Evolutionary conservation across 1,140 invertebrate genomes (phyloP).

Genomic region (Hyles vespertilio): DNA sequence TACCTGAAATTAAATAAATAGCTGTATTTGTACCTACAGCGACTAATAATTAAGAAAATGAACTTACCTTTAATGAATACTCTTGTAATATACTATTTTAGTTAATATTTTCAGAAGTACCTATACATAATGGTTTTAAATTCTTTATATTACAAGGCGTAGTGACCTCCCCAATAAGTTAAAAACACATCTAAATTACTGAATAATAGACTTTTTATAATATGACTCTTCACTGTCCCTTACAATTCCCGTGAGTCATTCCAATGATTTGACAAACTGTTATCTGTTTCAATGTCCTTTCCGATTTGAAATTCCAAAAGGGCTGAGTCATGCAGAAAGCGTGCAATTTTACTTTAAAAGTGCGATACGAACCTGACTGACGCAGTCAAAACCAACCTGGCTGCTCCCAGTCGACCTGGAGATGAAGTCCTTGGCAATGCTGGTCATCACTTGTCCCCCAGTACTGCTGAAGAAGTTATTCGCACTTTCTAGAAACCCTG

Average conservation of each 20-base stretch:
- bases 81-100: too few relatives aligned
- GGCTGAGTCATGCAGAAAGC: constrained; percentile 37
- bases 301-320: constrained; percentile 10
- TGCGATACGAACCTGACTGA: constrained; percentile 71
- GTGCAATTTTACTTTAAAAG: constrained; percentile 46
- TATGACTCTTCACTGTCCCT: too few relatives aligned
- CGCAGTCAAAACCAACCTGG: constrained; percentile 78
- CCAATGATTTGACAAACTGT: background rate
- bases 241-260: constrained; percentile 2
- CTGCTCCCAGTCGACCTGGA: constrained; percentile 80
- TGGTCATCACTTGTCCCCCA: constrained; percentile 77
- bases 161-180: too few relatives aligned
- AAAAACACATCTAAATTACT: too few relatives aligned
- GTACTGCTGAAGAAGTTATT: constrained; percentile 72
- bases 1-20: constrained; percentile 74
- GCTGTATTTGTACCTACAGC: background rate
- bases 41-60: too few relatives aligned
- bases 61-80: too few relatives aligned
- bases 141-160: too few relatives aligned
- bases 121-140: too few relatives aligned
- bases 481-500: constrained; percentile 70
- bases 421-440: constrained; percentile 81
- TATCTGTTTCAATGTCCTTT: background rate
- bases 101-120: too few relatives aligned
- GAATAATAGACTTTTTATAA: too few relatives aligned